Conservation (phyloP, 2,113 vertebrate genomes). For the Leiothrix lutea region DNA sequence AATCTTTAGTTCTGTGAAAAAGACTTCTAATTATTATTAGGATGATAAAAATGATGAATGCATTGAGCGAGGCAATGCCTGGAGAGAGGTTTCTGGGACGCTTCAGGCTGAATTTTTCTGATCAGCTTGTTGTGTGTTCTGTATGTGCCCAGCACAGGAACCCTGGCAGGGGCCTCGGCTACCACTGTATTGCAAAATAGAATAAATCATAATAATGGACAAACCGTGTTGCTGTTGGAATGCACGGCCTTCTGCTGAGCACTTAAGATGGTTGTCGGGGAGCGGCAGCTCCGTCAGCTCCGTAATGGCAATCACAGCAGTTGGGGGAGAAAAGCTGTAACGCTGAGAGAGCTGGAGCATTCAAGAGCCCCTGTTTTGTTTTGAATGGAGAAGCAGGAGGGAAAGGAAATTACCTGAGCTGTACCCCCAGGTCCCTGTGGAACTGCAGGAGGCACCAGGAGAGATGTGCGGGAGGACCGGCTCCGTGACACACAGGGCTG, state of each 20-base stretch:
- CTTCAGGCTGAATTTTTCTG: background rate
- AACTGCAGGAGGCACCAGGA: background rate
- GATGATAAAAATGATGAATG: background rate
- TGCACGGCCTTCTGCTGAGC: background rate
- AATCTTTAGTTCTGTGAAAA: background rate
- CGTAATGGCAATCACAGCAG: background rate
- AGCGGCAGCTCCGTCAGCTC: background rate
- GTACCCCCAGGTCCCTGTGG: background rate
- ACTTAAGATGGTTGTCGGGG: background rate
- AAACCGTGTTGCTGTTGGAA: background rate
- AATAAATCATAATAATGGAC: constrained; percentile 11
- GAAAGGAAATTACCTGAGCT: background rate
- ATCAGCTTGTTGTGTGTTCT: background rate
- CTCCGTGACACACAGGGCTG: accelerated
- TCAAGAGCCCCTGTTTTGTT: background rate
- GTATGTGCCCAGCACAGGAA: background rate
- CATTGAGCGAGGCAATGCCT: background rate
- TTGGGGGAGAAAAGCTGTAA: background rate
- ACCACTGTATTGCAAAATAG: background rate
- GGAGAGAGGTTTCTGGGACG: background rate
- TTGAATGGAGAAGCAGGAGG: background rate
- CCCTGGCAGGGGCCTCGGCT: constrained; percentile 4
- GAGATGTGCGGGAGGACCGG: accelerated
- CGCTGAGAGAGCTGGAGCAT: background rate
- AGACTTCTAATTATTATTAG: background rate